Conservation (phyloP, 2,113 vertebrate species). For the Macaca mulatta region DNA sequence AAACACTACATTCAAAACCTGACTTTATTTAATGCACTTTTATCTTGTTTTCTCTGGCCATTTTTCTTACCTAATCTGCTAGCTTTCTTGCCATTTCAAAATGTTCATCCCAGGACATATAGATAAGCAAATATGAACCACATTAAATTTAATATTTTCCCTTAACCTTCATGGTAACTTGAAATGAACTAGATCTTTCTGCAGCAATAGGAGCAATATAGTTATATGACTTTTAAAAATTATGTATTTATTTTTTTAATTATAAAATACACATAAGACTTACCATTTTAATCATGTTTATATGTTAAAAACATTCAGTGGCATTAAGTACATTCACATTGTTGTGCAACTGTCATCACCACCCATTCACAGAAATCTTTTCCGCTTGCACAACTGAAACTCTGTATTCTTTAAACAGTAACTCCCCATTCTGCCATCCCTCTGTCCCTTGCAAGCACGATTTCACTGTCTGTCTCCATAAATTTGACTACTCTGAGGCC, state of each 20-base stretch:
- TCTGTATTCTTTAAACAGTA: neutral
- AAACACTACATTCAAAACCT: neutral
- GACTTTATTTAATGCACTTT: neutral
- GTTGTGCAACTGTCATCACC: neutral
- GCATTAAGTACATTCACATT: neutral
- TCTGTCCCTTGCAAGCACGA: neutral
- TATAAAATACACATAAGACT: neutral
- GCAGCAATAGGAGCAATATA: neutral
- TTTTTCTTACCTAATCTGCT: neutral
- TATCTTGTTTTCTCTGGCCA: neutral
- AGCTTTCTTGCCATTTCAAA: neutral
- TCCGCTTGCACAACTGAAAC: neutral
- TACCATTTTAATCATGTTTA: neutral
- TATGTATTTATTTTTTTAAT: neutral
- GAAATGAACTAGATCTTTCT: neutral
- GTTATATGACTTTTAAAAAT: neutral
- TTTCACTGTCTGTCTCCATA: neutral
- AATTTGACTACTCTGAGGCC: neutral
- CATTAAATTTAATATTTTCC: conserved; percentile 17
- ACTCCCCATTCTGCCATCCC: neutral
- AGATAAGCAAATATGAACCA: neutral
- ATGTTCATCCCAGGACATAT: neutral
- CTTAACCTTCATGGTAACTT: neutral
- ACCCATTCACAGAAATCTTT: neutral
- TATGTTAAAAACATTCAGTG: neutral